Evolutionary conservation across 2,797 vertebrate genomes (phyloP).

Genomic region (Sciurus carolinensis): DNA sequence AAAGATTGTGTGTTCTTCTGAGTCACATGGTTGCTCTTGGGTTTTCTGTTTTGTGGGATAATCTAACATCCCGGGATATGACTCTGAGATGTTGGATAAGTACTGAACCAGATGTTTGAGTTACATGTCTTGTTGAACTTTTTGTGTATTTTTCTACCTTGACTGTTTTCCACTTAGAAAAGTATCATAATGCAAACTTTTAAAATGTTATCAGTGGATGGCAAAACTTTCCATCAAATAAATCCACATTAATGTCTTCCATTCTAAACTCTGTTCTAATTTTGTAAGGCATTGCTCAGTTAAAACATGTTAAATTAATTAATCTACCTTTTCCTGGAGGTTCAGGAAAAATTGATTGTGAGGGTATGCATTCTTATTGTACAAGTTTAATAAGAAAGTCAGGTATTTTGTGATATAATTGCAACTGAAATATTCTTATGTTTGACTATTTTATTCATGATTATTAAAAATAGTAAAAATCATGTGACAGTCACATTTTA

Average conservation of each 20-base stretch:
- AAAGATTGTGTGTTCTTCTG: not conserved
- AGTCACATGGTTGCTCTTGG: not conserved
- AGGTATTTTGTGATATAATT: not conserved
- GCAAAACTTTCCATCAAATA: constrained; percentile 46
- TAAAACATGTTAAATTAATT: constrained; percentile 15
- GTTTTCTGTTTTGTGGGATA: not conserved
- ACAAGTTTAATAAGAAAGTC: not conserved
- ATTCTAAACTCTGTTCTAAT: not conserved
- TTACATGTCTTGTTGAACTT: not conserved
- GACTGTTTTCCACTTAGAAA: not conserved
- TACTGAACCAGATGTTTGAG: not conserved
- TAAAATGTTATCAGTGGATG: constrained; percentile 28
- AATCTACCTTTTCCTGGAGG: constrained; percentile 47
- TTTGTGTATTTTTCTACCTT: not conserved
- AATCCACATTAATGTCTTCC: not conserved
- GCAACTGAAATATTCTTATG: constrained; percentile 11
- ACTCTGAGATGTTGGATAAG: not conserved
- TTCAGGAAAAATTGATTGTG: not conserved
- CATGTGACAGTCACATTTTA: constrained; percentile 20
- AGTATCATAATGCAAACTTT: not conserved
- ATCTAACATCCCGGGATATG: not conserved
- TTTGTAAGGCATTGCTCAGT: constrained; percentile 16
- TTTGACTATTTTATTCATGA: not conserved
- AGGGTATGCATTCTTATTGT: constrained; percentile 11
- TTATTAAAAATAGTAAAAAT: constrained; percentile 5